These are phyloP conservation scores for Zaprionus capensis DNA, from an alignment of 1,140 invertebrate genomes.

Conservation along the genomic window DNA sequence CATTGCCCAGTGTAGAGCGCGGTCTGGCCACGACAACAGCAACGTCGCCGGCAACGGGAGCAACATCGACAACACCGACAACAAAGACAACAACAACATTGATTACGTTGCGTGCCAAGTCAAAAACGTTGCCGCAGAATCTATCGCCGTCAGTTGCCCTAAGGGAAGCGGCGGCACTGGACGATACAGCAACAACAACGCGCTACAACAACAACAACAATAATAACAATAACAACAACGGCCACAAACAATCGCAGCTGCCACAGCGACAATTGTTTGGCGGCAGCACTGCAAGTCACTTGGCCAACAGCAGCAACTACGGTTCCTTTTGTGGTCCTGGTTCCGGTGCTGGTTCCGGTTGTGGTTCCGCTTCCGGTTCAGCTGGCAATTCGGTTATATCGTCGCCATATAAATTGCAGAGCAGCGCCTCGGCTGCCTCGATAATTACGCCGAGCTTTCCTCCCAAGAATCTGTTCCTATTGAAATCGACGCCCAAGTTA, in stretches of 20 bases:
- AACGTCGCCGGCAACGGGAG: constrained; percentile 55
- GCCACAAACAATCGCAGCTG: constrained; percentile 16
- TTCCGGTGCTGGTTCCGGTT: neutral
- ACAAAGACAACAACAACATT: constrained; percentile 83
- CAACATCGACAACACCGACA: constrained; percentile 50
- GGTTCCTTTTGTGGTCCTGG: neutral
- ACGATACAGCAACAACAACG: constrained; percentile 45
- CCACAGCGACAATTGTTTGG: constrained; percentile 65
- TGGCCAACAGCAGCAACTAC: constrained; percentile 29
- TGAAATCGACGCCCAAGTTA: constrained; percentile 80
- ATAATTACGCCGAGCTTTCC: constrained; percentile 78
- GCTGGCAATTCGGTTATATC: constrained; percentile 7
- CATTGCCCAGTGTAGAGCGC: constrained; percentile 68
- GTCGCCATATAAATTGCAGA: constrained; percentile 65
- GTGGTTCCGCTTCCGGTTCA: neutral
- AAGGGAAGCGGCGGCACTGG: constrained; percentile 69
- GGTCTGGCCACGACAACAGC: constrained; percentile 56
- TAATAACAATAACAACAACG: constrained; percentile 16
- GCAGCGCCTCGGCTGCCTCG: constrained; percentile 67
- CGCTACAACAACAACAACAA: constrained; percentile 20
- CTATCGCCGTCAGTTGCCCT: constrained; percentile 78
- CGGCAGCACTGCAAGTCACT: constrained; percentile 61
- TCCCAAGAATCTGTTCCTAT: constrained; percentile 80
- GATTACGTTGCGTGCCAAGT: constrained; percentile 85
- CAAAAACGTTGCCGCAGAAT: constrained; percentile 87